Evolutionary conservation across 2,888 invertebrate species (phyloP), one percentile per base, ranked within the genome.

Genomic region (Volucella zonaria): DNA sequence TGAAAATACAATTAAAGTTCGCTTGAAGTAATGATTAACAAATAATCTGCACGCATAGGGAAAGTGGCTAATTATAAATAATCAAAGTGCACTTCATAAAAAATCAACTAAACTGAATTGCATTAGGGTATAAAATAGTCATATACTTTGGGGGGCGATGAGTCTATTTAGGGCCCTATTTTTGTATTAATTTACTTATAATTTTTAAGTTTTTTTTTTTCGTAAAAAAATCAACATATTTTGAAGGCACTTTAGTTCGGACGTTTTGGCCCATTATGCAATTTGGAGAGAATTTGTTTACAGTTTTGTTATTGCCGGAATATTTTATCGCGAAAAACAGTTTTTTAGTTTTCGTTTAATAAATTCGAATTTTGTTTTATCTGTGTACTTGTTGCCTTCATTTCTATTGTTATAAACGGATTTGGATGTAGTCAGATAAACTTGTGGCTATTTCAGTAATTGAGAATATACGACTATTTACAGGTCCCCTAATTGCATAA

Each of bases 171-270:
- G 96, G 96, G 96, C 96, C 96, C 95, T 94, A 94, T 86, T 86
- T 88, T 88, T 88, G 90, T 90, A 91, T 93, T 95, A 96, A 95
- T 96, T 96, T 95, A 93, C 92, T 94, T 94, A 94, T 56, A 62
- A 68, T 89, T 94, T 94, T 94, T 94, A 95, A 94, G 93, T 93
- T 93, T 92, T 90, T 92, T 93, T 94, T 94, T 95, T 94, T 95
- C 94, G 95, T 95, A 95, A 95, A 96, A 23, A 96, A 96, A 95
- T 94, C 95, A 96, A 96, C 94, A 95, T 93, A 92, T 90, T 89
- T 94, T 95, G 96, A 96, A 96, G 96, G 96, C 96, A 96, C 96
- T 96, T 96, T 95, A 95, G 95, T 95, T 95, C 96, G 96, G 96
- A 96, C 96, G 96, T 95, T 95, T 94, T 95, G 96, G 96, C 96